phyloP scores from a whole-genome alignment of 2,797 vertebrate species.

The Chrysocyon brachyurus region DNA sequence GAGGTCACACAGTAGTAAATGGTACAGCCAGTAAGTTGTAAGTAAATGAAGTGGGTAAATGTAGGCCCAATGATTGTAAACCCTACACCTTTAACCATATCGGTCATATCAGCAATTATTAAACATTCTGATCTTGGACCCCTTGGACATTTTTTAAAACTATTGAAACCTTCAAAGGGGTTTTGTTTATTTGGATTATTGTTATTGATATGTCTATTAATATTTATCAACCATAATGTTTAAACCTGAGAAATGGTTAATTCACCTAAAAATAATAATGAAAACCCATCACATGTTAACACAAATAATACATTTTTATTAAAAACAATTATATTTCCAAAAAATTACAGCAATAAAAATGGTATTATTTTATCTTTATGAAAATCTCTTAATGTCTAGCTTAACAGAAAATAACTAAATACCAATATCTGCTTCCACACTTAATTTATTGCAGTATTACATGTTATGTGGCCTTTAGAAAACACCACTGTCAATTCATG shows the following conservation, averaged over 20 bases:
- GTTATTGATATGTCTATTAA: neutral
- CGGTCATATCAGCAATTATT: neutral
- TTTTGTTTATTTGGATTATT: neutral
- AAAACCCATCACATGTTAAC: neutral
- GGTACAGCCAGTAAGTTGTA: neutral
- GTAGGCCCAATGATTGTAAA: neutral
- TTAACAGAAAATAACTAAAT: conserved; percentile 17
- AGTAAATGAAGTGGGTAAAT: neutral
- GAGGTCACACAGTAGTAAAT: neutral
- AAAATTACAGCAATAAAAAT: neutral
- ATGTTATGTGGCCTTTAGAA: neutral
- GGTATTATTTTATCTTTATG: conserved; percentile 6
- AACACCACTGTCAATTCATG: neutral
- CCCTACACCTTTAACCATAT: neutral
- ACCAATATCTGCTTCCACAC: neutral
- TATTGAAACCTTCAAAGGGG: neutral
- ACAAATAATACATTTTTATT: conserved; percentile 23
- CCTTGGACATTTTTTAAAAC: neutral
- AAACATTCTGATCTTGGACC: neutral
- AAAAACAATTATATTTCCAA: conserved; percentile 16
- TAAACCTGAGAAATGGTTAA: conserved; percentile 10
- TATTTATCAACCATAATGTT: conserved; percentile 18
- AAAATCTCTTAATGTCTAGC: neutral
- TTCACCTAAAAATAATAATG: conserved; percentile 28
- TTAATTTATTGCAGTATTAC: neutral